A percentile compares a stretch with the other conserved stretches of the same genome.
Evolutionary conservation across 2,888 invertebrate genomes (phyloP).

Genomic region (Drosophila mimetica): DNA sequence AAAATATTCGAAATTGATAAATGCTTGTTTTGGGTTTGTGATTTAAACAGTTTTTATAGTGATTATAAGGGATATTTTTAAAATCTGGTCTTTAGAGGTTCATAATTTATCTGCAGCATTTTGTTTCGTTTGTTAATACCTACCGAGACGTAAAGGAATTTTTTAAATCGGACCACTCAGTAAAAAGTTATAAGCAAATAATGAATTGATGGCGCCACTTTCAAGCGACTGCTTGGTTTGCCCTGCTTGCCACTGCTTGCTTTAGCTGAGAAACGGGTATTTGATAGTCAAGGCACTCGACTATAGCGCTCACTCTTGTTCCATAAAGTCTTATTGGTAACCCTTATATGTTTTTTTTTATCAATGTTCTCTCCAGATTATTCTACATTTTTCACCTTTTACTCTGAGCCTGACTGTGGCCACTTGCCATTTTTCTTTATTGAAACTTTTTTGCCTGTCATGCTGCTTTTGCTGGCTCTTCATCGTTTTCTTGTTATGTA

Average conservation of each 20-base stretch:
- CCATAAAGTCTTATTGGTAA: too few relatives aligned
- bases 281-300: too few relatives aligned
- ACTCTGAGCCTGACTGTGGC: not conserved
- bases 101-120: too few relatives aligned
- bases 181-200: too few relatives aligned
- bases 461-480: constrained; percentile 30
- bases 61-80: not conserved
- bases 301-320: too few relatives aligned
- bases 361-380: not conserved
- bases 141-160: too few relatives aligned
- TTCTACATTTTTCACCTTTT: not conserved
- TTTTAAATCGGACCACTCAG: too few relatives aligned
- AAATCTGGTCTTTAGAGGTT: not conserved
- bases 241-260: too few relatives aligned
- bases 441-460: constrained; percentile 35
- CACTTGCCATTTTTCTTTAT: constrained; percentile 23
- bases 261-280: too few relatives aligned
- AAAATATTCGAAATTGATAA: constrained; percentile 18
- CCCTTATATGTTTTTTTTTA: not conserved
- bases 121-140: too few relatives aligned
- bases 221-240: too few relatives aligned
- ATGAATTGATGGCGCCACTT: too few relatives aligned
- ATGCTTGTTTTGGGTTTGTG: not conserved
- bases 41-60: not conserved
- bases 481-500: constrained; percentile 36